Evolutionary conservation across 2,113 vertebrate genomes (phyloP).

Genomic region (Mohoua ochrocephala): DNA sequence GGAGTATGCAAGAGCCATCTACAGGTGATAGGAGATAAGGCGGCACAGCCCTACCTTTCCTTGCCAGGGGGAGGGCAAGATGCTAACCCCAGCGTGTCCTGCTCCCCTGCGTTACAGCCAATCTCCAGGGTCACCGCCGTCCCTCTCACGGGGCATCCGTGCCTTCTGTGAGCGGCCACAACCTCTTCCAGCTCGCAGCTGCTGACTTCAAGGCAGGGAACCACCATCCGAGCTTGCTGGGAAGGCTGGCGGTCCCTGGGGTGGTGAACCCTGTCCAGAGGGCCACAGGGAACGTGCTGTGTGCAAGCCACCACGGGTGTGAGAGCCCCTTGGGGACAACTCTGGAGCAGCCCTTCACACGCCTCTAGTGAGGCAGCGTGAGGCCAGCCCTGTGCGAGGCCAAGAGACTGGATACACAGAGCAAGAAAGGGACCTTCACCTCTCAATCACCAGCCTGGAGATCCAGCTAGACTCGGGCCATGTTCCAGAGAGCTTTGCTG

Average conservation of each 20-base stretch:
- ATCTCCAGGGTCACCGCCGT: background rate
- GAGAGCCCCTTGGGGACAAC: background rate
- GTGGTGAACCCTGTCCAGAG: background rate
- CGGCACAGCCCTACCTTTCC: background rate
- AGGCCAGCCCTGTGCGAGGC: background rate
- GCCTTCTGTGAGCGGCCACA: background rate
- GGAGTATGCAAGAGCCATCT: slow-evolving; percentile 50
- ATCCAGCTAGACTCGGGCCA: background rate
- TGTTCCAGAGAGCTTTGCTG: background rate
- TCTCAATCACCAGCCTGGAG: background rate
- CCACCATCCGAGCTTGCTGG: background rate
- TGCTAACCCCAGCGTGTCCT: background rate
- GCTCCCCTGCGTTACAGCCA: background rate
- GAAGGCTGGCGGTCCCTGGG: background rate
- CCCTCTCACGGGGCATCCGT: background rate
- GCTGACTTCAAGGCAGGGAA: background rate
- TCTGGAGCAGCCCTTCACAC: background rate
- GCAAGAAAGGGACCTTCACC: background rate
- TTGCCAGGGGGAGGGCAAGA: accelerated
- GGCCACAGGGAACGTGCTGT: background rate
- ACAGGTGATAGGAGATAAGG: slow-evolving; percentile 44
- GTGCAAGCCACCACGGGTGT: background rate
- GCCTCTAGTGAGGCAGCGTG: background rate
- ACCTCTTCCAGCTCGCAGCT: background rate
- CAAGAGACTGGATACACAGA: background rate